A percentile compares a stretch with the other conserved stretches of the same genome.
These are phyloP conservation scores for Saccostrea glomerata DNA, from an alignment of 1,140 invertebrate species.

Conservation along the genomic window DNA sequence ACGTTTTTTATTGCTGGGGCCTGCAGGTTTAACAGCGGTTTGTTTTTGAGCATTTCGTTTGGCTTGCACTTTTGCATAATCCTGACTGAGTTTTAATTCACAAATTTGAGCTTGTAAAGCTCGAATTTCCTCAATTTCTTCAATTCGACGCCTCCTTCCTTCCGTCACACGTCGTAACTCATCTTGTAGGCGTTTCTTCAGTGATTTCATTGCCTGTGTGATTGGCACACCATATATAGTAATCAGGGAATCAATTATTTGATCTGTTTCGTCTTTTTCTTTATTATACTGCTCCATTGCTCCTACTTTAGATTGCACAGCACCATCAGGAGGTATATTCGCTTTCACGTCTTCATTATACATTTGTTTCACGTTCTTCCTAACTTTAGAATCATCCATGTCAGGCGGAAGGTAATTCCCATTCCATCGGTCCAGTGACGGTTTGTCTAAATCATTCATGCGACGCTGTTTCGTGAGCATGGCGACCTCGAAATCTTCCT, in stretches of 20 bases:
- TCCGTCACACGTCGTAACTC: conserved; percentile 81
- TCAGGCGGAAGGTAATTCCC: conserved; percentile 64
- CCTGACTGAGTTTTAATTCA: conserved; percentile 73
- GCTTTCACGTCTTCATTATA: conserved; percentile 59
- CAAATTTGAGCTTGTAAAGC: conserved; percentile 74
- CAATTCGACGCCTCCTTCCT: conserved; percentile 78
- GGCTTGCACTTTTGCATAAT: conserved; percentile 64
- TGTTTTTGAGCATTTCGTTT: conserved; percentile 50
- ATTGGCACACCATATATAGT: conserved; percentile 78
- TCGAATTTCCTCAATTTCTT: conserved; percentile 79
- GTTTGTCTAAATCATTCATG: conserved; percentile 66
- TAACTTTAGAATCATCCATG: conserved; percentile 42
- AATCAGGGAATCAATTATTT: conserved; percentile 74
- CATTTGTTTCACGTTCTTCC: conserved; percentile 57
- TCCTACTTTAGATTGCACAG: conserved; percentile 37
- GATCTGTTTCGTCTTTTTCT: conserved; percentile 73
- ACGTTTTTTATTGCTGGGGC: conserved; percentile 62
- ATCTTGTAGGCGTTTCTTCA: conserved; percentile 82
- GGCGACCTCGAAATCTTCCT: conserved; percentile 74
- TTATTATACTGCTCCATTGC: conserved; percentile 53
- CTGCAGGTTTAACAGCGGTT: conserved; percentile 29
- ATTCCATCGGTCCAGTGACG: conserved; percentile 64
- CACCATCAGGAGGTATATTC: conserved; percentile 61
- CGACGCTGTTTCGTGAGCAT: conserved; percentile 65
- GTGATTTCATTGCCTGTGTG: conserved; percentile 80